Percentiles rank a stretch among this genome's conserved stretches.
Evolutionary conservation across 2,888 invertebrate genomes (phyloP).

Genomic region (Platycnemis pennipes): DNA sequence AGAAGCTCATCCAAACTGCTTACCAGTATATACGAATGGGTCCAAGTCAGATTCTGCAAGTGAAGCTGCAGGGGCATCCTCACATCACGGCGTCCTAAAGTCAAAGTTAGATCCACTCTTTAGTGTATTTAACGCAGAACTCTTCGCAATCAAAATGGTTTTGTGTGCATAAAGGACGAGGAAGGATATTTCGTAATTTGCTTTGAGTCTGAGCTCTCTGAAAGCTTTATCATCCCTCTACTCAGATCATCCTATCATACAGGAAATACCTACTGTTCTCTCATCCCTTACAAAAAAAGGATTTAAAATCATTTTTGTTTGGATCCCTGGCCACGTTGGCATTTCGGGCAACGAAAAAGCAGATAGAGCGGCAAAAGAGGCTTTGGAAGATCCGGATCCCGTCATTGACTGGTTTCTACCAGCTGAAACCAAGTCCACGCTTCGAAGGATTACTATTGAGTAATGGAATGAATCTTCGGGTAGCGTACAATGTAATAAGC

Average conservation of each 20-base stretch:
- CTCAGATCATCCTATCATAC: neutral
- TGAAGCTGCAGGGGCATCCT: neutral
- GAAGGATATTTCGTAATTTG: neutral
- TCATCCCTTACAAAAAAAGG: neutral
- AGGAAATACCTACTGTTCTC: neutral
- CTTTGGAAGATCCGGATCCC: neutral
- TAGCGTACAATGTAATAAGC: neutral
- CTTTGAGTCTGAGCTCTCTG: neutral
- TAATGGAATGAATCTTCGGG: neutral
- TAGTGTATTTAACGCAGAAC: neutral
- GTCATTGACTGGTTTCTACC: neutral
- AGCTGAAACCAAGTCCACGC: neutral
- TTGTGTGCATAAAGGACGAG: neutral
- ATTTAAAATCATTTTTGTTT: neutral
- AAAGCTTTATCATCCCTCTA: neutral
- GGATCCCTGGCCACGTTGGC: neutral
- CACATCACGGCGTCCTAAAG: neutral
- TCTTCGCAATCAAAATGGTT: neutral
- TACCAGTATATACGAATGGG: neutral
- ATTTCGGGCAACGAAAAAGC: neutral
- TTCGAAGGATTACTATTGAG: no score
- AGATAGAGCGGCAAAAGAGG: neutral
- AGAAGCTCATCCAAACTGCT: neutral
- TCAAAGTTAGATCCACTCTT: neutral
- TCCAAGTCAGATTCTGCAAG: neutral